Evolutionary conservation across 2,888 invertebrate species (phyloP).

Genomic region (Melinopterus prodromus): DNA sequence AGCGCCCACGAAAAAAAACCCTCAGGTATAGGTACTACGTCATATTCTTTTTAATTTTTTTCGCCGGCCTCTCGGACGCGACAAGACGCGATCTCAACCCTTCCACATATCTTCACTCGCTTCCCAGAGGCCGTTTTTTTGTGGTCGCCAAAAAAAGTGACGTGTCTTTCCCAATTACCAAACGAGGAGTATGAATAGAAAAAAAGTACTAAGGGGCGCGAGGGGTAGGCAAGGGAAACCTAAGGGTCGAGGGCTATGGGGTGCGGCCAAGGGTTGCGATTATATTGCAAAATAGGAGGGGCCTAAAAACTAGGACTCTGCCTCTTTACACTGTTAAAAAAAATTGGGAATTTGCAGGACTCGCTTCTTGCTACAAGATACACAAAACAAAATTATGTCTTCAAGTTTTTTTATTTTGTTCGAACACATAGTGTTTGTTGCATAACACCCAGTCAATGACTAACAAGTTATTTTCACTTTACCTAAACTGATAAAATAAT

Average conservation of each 20-base stretch:
- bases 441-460: too few relatives aligned
- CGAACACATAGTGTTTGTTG: too few relatives aligned
- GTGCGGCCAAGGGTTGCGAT: conserved; percentile 8
- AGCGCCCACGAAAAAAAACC: conserved; percentile 58
- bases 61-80: conserved; percentile 50
- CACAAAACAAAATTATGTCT: too few relatives aligned
- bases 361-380: background rate
- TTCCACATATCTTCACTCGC: conserved; percentile 49
- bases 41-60: conserved; percentile 53
- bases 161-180: conserved; percentile 35
- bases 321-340: background rate
- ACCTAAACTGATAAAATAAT: too few relatives aligned
- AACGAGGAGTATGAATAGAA: conserved; percentile 15
- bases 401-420: too few relatives aligned
- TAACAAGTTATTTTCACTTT: too few relatives aligned
- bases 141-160: conserved; percentile 51
- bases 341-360: too few relatives aligned
- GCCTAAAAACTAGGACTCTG: background rate
- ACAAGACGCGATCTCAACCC: conserved; percentile 44
- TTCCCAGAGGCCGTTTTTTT: conserved; percentile 41
- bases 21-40: conserved; percentile 53
- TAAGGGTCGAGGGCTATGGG: background rate
- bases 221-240: conserved; percentile 24
- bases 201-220: conserved; percentile 26
- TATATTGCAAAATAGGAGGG: background rate